Conservation (phyloP, 2,797 vertebrate genomes). For the Eidolon dupreanum region DNA sequence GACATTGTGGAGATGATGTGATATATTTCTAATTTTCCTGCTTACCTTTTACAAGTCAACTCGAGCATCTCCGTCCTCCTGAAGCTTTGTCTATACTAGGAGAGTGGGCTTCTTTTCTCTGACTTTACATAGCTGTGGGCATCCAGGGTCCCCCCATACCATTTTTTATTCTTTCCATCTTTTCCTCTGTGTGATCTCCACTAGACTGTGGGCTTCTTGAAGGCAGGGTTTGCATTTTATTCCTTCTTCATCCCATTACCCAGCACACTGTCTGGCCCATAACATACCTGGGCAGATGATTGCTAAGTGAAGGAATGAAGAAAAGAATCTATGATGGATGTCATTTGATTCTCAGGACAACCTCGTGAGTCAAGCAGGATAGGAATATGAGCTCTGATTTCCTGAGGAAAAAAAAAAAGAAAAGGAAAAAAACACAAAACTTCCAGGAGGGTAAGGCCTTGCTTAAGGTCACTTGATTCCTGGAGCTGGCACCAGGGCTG, state of each 20-base stretch:
- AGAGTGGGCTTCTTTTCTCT: accelerated
- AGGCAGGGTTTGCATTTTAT: neutral
- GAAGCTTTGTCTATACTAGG: neutral
- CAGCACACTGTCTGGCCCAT: neutral
- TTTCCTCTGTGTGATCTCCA: neutral
- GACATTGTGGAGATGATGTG: neutral
- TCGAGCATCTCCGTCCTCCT: neutral
- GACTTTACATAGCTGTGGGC: neutral
- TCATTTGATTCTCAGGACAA: conserved; percentile 29
- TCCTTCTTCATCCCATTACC: neutral
- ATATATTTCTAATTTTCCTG: neutral
- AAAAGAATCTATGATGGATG: neutral
- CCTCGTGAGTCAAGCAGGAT: neutral
- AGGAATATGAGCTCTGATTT: conserved; percentile 58
- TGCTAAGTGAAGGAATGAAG: neutral
- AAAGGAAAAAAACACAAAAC: neutral
- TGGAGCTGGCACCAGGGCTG: neutral
- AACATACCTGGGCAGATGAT: neutral
- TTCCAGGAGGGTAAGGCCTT: neutral
- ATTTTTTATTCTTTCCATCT: neutral
- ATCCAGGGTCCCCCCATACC: neutral
- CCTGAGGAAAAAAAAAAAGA: neutral
- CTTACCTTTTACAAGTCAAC: neutral
- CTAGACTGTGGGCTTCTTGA: neutral
- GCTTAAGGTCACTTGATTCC: conserved; percentile 14